Conservation (phyloP, 2,113 vertebrate species). For the Salvelinus fontinalis region DNA sequence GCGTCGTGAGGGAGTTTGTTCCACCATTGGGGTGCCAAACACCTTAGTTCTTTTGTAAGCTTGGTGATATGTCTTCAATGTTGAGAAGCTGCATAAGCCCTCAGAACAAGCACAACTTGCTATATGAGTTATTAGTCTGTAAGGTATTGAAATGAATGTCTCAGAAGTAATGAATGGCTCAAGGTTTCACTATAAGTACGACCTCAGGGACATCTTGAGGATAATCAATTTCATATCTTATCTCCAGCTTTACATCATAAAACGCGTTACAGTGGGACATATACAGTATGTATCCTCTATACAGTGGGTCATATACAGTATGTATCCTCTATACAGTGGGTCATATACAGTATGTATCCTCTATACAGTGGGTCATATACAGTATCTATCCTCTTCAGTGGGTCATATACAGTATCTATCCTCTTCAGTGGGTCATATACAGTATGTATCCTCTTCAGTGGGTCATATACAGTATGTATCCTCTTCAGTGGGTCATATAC, state of each 20-base stretch:
- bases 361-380: not conserved
- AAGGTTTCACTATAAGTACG: not conserved
- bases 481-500: not conserved
- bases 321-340: not conserved
- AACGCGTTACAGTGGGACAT: not conserved
- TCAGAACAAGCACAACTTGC: no score
- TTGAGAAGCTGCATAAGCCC: no score
- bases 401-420: no score
- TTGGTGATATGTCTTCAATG: no score
- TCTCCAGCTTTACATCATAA: not conserved
- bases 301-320: not conserved
- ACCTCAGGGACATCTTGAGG: not conserved
- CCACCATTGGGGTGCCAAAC: no score
- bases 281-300: no score
- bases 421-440: no score
- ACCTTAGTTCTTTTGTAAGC: no score
- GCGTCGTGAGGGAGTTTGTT: no score
- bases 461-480: no score
- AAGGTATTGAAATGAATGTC: conserved; percentile 11
- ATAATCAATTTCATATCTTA: not conserved
- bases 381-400: not conserved
- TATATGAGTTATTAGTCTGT: no score
- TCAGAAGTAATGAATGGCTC: not conserved
- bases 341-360: not conserved
- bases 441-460: not conserved